Evolutionary conservation across 2,113 vertebrate genomes (phyloP), one percentile per base, ranked within the genome.

Genomic region (Cathartes aura): DNA sequence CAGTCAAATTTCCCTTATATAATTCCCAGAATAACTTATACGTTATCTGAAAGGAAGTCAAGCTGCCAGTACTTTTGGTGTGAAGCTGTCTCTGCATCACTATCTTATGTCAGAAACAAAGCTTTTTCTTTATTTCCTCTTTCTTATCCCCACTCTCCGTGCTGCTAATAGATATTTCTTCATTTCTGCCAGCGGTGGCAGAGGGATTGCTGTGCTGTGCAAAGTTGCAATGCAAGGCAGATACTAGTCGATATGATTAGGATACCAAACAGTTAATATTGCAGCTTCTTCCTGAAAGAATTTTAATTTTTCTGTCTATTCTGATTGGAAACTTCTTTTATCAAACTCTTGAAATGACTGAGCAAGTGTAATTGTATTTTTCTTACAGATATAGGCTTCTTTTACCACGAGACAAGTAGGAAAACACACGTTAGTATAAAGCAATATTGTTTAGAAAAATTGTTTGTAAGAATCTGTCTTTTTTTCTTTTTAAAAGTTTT

Each of bases 291-390:
- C 55, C 63, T 62, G 52, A 89, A 92, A 79, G 23, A 91, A 74
- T 52, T 89, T 80, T 56, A 36, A 9, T 68, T 66, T 95, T 93
- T 97, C 72, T 92, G 32, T 89, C 89, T 94, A 26, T 43, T 92
- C 52, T 63, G 64, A 47, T 72, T 85, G 83, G 34, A 96, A 92
- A 66, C 40, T 58, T 90, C 63, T 91, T 72, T 87, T 87, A 68
- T 90, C 79, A 96, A 74, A 63, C 32, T 66, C 50, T 87, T 80
- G 79, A 97, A 91, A 75, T 93, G 30, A 68, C 55, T 68, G 75
- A 88, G 38, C 9, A 23, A 55, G 19, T 45, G 30, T 76, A 47
- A 72, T 68, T 64, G 9, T 38, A 11, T 52, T 82, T 88, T 82
- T 67, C 22, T 68, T 92, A 60, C 15, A 82, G 40, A 53, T 80